These are phyloP conservation scores for Coelopa frigida DNA, from an alignment of 1,140 invertebrate genomes.

Conservation along the genomic window DNA sequence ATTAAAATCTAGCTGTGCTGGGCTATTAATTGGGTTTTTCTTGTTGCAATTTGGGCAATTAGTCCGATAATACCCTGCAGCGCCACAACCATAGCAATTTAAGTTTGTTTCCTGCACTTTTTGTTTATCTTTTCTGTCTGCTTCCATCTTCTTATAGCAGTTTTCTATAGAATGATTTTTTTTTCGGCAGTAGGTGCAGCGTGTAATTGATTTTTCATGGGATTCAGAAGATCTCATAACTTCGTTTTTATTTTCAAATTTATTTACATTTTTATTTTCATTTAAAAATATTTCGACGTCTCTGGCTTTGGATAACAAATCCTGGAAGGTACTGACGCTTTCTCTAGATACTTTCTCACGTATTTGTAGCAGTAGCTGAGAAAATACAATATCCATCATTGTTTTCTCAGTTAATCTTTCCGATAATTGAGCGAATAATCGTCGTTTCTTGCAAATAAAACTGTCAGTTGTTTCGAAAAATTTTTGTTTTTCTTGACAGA, in stretches of 20 bases:
- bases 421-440: slow-evolving; percentile 8
- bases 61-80: slow-evolving; percentile 4
- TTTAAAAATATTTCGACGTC: slow-evolving; percentile 5
- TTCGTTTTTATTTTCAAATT: slow-evolving; percentile 6
- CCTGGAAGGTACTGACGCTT: slow-evolving; percentile 6
- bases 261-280: too few species aligned
- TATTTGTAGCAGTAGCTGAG: neutral
- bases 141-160: slow-evolving; percentile 8
- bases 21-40: too few species aligned
- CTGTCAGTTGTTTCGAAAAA: neutral
- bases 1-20: too few species aligned
- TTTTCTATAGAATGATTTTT: slow-evolving; percentile 7
- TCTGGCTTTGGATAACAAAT: slow-evolving; percentile 4
- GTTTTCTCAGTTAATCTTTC: slow-evolving; percentile 3
- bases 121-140: slow-evolving; percentile 1
- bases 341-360: slow-evolving; percentile 1
- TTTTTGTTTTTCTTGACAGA: slow-evolving; percentile 8
- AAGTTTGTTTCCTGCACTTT: too few species aligned
- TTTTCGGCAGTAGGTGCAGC: slow-evolving; percentile 7
- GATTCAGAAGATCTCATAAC: neutral
- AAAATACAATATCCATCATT: slow-evolving; percentile 3
- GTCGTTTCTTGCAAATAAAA: neutral
- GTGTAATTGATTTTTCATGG: neutral
- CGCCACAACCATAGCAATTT: slow-evolving; percentile 3
- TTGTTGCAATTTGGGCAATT: too few species aligned